phyloP scores from a whole-genome alignment of 1,140 invertebrate species.

The Aphelenchoides fujianensis region DNA sequence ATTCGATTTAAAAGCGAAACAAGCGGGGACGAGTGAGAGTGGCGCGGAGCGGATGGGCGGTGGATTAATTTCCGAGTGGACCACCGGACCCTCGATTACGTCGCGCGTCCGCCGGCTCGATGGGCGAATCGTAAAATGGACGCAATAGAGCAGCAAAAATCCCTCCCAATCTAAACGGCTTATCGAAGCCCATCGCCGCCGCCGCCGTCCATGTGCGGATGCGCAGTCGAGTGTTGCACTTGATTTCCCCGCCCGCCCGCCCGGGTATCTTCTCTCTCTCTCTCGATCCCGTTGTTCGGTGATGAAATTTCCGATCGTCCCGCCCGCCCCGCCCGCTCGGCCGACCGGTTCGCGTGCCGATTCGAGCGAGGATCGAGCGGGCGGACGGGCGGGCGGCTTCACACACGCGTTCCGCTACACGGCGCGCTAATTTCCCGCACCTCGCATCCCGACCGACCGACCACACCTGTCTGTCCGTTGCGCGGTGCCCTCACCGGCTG shows the following conservation, averaged over 20 bases:
- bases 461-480: not conserved
- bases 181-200: not conserved
- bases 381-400: too few relatives aligned
- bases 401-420: not conserved
- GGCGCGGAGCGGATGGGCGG: too few relatives aligned
- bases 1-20: too few relatives aligned
- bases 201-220: too few relatives aligned
- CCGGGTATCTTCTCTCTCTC: not conserved
- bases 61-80: too few relatives aligned
- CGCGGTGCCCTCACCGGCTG: not conserved
- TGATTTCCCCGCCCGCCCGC: not conserved
- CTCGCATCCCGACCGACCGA: not conserved
- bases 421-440: not conserved
- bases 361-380: too few relatives aligned
- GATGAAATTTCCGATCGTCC: not conserved
- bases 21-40: too few relatives aligned
- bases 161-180: not conserved
- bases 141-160: not conserved
- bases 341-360: too few relatives aligned
- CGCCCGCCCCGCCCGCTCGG: not conserved
- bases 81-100: not conserved
- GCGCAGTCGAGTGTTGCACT: not conserved
- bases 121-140: not conserved
- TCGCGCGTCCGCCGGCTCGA: not conserved
- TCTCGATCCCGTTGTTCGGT: constrained; percentile 1